Conservation (phyloP, 2,888 invertebrate genomes). For the Drosophila formosana region DNA sequence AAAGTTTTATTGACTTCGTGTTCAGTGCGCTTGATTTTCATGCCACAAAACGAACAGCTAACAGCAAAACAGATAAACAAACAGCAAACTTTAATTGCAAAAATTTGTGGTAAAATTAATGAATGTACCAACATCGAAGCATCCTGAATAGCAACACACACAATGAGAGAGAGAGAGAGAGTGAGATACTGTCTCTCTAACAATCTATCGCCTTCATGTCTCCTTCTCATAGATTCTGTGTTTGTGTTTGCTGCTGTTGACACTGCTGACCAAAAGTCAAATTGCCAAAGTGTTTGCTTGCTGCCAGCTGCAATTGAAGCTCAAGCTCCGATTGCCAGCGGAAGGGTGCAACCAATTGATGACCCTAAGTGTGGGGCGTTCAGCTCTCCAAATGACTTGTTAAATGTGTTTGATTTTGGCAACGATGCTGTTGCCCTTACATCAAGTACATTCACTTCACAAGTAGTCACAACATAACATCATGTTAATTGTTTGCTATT, state of each 20-base stretch:
- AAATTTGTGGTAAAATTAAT: conserved; percentile 80
- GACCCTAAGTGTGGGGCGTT: conserved; percentile 32
- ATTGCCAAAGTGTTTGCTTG: conserved; percentile 77
- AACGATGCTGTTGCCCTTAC: conserved; percentile 10
- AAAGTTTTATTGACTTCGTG: conserved; percentile 80
- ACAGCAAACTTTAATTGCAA: conserved; percentile 80
- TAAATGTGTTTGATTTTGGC: conserved; percentile 73
- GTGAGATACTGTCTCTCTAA: conserved; percentile 12
- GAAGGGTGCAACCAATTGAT: conserved; percentile 49
- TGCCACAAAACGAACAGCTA: conserved; percentile 32
- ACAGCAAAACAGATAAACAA: conserved; percentile 75
- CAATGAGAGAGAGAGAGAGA: neutral
- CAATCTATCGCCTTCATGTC: conserved; percentile 16
- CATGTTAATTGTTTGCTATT: neutral
- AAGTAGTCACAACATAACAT: neutral
- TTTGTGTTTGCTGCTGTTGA: conserved; percentile 66
- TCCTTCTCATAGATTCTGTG: conserved; percentile 7
- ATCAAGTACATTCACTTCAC: neutral
- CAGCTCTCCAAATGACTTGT: conserved; percentile 59
- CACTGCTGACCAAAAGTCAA: conserved; percentile 79
- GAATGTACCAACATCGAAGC: conserved; percentile 56
- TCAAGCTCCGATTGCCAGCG: conserved; percentile 39
- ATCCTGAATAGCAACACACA: conserved; percentile 8
- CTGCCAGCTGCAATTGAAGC: conserved; percentile 50
- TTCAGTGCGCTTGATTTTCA: conserved; percentile 74